These are phyloP conservation scores for Channa maculata DNA, from an alignment of 2,113 vertebrate genomes.

Conservation along the genomic window DNA sequence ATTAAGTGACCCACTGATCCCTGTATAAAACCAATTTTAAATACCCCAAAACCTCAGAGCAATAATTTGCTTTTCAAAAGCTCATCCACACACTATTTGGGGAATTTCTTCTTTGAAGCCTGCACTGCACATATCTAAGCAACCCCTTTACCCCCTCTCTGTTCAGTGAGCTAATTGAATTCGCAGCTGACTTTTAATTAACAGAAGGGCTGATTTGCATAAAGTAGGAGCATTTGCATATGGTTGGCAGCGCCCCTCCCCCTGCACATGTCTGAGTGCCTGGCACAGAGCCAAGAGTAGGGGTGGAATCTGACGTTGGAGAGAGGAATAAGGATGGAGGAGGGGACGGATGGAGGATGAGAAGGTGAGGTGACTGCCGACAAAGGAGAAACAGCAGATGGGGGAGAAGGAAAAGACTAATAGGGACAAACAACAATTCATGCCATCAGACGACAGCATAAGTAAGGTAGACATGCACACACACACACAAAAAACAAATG, in stretches of 20 bases:
- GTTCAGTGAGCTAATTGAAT: conserved; percentile 72
- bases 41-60: not conserved
- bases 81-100: not conserved
- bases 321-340: conserved; percentile 28
- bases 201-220: conserved; percentile 70
- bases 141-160: conserved; percentile 28
- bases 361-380: conserved; percentile 63
- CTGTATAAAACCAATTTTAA: not conserved
- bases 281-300: conserved; percentile 69
- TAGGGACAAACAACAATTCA: conserved; percentile 47
- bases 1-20: conserved; percentile 13
- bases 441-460: not conserved
- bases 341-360: conserved; percentile 34
- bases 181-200: conserved; percentile 80
- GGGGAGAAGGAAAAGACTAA: conserved; percentile 52
- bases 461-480: conserved; percentile 2
- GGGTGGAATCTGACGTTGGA: conserved; percentile 43
- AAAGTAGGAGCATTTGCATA: conserved; percentile 66
- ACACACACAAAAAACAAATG: conserved; percentile 5
- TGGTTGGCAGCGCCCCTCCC: conserved; percentile 16
- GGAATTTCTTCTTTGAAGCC: conserved; percentile 13
- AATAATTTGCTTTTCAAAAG: not conserved
- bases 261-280: conserved; percentile 60
- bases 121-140: not conserved
- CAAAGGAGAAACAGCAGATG: conserved; percentile 61